Percentiles rank a stretch among this genome's conserved stretches.
Evolutionary conservation across 2,113 vertebrate species (phyloP).

Genomic region (Dendropsophus ebraccatus): DNA sequence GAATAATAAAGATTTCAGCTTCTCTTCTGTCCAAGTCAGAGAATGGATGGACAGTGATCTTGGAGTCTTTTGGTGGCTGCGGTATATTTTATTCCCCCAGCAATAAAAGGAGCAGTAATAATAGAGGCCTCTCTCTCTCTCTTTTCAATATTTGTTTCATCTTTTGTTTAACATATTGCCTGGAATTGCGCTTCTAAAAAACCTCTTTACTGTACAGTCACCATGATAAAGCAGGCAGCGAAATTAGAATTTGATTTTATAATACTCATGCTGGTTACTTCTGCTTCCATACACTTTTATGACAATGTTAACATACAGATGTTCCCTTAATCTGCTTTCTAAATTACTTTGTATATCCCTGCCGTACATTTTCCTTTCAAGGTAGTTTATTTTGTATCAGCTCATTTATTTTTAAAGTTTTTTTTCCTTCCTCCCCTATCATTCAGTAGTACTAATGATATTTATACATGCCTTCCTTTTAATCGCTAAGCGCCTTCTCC

Average conservation of each 20-base stretch:
- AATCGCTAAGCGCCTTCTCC: slow-evolving; percentile 65
- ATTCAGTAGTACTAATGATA: slow-evolving; percentile 71
- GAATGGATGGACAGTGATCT: neutral
- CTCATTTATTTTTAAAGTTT: slow-evolving; percentile 79
- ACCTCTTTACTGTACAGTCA: slow-evolving; percentile 48
- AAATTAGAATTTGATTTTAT: slow-evolving; percentile 74
- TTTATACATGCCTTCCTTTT: slow-evolving; percentile 67
- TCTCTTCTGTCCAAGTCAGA: neutral
- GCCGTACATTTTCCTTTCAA: slow-evolving; percentile 73
- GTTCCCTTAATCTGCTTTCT: slow-evolving; percentile 77
- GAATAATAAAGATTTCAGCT: too few relatives aligned
- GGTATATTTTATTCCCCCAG: neutral
- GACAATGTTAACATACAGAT: slow-evolving; percentile 78
- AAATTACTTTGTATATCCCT: slow-evolving; percentile 77
- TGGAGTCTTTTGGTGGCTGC: neutral
- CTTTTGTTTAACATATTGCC: slow-evolving; percentile 50
- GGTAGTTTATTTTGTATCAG: slow-evolving; percentile 75
- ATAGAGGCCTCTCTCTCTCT: neutral
- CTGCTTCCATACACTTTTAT: slow-evolving; percentile 72
- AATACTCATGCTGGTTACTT: slow-evolving; percentile 70
- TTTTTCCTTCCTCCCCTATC: slow-evolving; percentile 65
- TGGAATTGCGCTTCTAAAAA: slow-evolving; percentile 28
- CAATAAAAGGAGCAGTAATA: slow-evolving; percentile 5
- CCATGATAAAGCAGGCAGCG: slow-evolving; percentile 25
- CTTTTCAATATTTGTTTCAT: slow-evolving; percentile 48